Conservation (phyloP, 2,113 vertebrate genomes). For the Scolopax mira region DNA sequence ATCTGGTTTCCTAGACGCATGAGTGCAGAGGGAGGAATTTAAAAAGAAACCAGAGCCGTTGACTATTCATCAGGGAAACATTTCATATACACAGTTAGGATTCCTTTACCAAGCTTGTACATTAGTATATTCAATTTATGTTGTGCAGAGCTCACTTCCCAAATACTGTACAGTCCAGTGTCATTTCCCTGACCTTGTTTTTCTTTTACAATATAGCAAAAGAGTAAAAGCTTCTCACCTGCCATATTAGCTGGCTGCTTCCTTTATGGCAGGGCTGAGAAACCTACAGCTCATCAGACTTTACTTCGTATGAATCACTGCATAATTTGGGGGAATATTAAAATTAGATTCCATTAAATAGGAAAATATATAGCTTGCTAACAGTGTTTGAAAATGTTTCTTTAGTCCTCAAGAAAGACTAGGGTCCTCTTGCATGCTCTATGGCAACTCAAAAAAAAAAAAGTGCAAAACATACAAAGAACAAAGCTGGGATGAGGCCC, state of each 20-base stretch:
- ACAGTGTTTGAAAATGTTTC: background rate
- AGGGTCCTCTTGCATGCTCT: background rate
- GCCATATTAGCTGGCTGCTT: background rate
- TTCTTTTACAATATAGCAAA: background rate
- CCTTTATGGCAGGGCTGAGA: background rate
- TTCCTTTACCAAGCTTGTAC: conserved; percentile 56
- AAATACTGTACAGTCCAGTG: background rate
- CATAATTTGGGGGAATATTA: background rate
- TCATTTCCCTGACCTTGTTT: background rate
- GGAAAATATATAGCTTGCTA: background rate
- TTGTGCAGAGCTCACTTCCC: background rate
- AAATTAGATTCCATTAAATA: background rate
- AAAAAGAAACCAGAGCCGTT: conserved; percentile 70
- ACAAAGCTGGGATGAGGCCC: background rate
- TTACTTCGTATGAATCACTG: background rate
- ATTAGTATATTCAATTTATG: conserved; percentile 15
- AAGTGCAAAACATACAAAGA: background rate
- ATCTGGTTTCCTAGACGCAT: background rate
- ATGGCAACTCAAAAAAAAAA: background rate
- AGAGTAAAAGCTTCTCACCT: background rate
- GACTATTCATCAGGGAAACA: conserved; percentile 61
- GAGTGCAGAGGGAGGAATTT: conserved; percentile 58
- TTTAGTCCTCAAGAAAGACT: background rate
- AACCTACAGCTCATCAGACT: background rate
- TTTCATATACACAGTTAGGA: conserved; percentile 40